Conservation (phyloP, 2,888 invertebrate genomes). For the Sesia apiformis region DNA sequence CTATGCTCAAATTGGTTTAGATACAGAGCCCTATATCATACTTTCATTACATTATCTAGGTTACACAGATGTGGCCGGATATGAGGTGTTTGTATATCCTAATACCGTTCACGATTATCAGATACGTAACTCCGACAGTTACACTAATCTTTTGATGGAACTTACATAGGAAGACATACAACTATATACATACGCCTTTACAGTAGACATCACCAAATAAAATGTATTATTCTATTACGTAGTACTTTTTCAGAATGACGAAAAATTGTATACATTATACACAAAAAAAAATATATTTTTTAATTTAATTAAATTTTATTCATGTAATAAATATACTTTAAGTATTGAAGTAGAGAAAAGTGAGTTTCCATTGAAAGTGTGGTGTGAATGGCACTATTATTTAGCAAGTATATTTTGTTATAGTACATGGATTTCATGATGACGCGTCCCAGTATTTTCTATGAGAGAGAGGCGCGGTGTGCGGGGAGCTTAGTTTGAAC, state of each 20-base stretch:
- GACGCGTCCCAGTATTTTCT: too few species aligned
- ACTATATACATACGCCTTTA: slow-evolving; percentile 49
- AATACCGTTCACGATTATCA: slow-evolving; percentile 37
- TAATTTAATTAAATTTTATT: too few species aligned
- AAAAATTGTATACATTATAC: too few species aligned
- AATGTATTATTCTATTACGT: slow-evolving; percentile 11
- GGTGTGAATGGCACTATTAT: too few species aligned
- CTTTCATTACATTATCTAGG: background rate
- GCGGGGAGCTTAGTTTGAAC: too few species aligned
- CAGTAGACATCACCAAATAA: slow-evolving; percentile 31
- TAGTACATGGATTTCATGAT: too few species aligned
- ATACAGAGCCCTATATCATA: slow-evolving; percentile 42
- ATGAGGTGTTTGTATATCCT: slow-evolving; percentile 51
- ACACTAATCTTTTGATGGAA: slow-evolving; percentile 46
- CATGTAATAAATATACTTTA: too few species aligned
- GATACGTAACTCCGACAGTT: slow-evolving; percentile 34
- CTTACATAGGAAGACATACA: slow-evolving; percentile 72
- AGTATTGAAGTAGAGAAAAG: too few species aligned
- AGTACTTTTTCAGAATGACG: background rate
- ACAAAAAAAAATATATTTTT: too few species aligned
- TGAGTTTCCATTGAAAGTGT: too few species aligned
- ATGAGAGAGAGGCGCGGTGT: too few species aligned
- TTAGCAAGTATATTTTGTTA: too few species aligned
- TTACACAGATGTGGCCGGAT: slow-evolving; percentile 47
- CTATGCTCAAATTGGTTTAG: slow-evolving; percentile 37